Evolutionary conservation across 2,888 invertebrate genomes (phyloP).

Genomic region (Agapostemon virescens): DNA sequence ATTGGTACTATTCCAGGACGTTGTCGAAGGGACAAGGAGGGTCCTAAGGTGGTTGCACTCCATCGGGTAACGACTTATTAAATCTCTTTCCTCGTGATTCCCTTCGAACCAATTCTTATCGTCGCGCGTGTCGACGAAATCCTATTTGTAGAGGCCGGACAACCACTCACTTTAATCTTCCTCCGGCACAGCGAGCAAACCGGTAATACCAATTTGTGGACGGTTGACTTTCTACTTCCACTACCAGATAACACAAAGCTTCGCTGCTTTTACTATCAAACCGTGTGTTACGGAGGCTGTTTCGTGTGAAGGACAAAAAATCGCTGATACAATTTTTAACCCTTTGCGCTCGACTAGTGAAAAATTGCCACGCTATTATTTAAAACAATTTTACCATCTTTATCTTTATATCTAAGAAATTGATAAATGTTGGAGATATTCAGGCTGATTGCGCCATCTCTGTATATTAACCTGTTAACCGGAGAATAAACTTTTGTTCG

Average conservation of each 20-base stretch:
- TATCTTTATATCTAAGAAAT: too few species aligned
- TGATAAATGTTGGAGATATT: too few species aligned
- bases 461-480: too few species aligned
- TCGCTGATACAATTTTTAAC: too few species aligned
- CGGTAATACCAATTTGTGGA: conserved; percentile 47
- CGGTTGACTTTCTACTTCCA: conserved; percentile 30
- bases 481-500: too few species aligned
- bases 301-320: too few species aligned
- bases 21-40: conserved; percentile 26
- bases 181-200: conserved; percentile 7
- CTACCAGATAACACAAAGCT: conserved; percentile 22
- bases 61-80: conserved; percentile 43
- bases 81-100: conserved; percentile 39
- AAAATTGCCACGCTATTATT: too few species aligned
- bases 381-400: too few species aligned
- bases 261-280: conserved; percentile 13
- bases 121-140: conserved; percentile 37
- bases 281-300: conserved; percentile 21
- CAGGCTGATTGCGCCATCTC: too few species aligned
- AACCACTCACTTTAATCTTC: conserved; percentile 39
- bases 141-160: conserved; percentile 31
- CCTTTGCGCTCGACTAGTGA: too few species aligned
- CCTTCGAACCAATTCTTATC: conserved; percentile 49
- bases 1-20: not conserved
- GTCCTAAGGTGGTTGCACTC: conserved; percentile 19